phyloP scores from a whole-genome alignment of 2,888 invertebrate genomes.

The Eupithecia centaureata region DNA sequence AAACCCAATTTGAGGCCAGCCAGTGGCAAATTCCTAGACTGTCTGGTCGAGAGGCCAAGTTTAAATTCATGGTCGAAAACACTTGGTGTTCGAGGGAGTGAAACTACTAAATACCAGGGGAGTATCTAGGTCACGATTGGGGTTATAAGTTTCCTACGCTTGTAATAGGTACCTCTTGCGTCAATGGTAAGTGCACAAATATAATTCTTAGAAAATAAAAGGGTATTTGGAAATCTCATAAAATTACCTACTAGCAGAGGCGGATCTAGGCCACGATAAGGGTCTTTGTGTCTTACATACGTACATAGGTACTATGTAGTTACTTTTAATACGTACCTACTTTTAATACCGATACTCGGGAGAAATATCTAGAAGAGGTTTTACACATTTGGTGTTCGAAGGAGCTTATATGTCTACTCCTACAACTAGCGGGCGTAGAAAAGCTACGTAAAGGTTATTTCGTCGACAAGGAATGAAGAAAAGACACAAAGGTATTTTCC shows the following conservation, averaged over 20 bases:
- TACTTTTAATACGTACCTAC: background rate
- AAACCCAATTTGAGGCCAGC: conserved; percentile 24
- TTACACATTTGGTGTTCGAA: background rate
- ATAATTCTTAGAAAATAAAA: background rate
- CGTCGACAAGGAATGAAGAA: no score
- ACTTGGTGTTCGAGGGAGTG: conserved; percentile 18
- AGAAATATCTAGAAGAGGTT: background rate
- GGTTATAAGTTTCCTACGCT: background rate
- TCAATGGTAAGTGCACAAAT: background rate
- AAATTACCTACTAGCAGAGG: background rate
- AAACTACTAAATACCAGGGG: conserved; percentile 5
- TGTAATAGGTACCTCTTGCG: background rate
- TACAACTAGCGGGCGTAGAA: background rate
- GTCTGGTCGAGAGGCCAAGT: conserved; percentile 24
- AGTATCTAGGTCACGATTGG: background rate
- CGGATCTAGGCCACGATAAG: background rate
- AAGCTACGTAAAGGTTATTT: background rate
- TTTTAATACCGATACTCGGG: background rate
- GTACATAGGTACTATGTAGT: background rate
- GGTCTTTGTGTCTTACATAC: background rate
- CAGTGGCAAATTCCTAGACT: conserved; percentile 23
- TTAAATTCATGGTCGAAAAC: conserved; percentile 30
- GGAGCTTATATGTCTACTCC: background rate
- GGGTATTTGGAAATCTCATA: background rate
- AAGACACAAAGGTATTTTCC: no score